Percentiles rank a stretch among this genome's conserved stretches.
These are phyloP conservation scores for Allolobophora icterica DNA, from an alignment of 2,888 invertebrate species.

Conservation along the genomic window DNA sequence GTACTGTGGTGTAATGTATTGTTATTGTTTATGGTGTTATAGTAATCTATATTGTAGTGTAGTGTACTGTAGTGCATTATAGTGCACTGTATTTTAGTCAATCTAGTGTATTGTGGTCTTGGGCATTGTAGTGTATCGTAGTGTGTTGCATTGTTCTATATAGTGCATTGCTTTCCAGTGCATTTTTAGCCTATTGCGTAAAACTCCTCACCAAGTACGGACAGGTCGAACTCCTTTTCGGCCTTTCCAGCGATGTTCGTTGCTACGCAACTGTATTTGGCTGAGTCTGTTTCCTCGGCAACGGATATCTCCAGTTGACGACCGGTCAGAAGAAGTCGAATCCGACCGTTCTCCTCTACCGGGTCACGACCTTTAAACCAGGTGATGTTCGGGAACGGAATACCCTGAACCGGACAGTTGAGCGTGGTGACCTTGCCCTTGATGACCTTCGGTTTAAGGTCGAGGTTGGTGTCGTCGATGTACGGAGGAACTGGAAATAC, in stretches of 20 bases:
- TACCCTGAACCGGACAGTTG: conserved; percentile 65
- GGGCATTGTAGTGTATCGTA: no score
- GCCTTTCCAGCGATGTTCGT: conserved; percentile 66
- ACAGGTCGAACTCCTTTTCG: conserved; percentile 55
- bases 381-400: conserved; percentile 63
- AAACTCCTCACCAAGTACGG: conserved; percentile 58
- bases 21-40: no score
- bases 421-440: conserved; percentile 60
- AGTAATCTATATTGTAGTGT: no score
- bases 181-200: neutral
- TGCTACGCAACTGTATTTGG: conserved; percentile 66
- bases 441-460: conserved; percentile 59
- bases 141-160: no score
- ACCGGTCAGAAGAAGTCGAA: conserved; percentile 50
- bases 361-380: conserved; percentile 58
- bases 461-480: conserved; percentile 59
- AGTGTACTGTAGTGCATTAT: no score
- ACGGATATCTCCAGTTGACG: conserved; percentile 54
- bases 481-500: conserved; percentile 59
- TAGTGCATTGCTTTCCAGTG: neutral
- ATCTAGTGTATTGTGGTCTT: no score
- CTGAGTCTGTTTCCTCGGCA: conserved; percentile 54
- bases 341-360: conserved; percentile 34
- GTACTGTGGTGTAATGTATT: no score
- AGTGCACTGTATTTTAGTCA: no score